Percentiles rank a stretch among this genome's conserved stretches.
These are phyloP conservation scores for Champsocephalus gunnari DNA, from an alignment of 2,797 vertebrate genomes.

Conservation along the genomic window DNA sequence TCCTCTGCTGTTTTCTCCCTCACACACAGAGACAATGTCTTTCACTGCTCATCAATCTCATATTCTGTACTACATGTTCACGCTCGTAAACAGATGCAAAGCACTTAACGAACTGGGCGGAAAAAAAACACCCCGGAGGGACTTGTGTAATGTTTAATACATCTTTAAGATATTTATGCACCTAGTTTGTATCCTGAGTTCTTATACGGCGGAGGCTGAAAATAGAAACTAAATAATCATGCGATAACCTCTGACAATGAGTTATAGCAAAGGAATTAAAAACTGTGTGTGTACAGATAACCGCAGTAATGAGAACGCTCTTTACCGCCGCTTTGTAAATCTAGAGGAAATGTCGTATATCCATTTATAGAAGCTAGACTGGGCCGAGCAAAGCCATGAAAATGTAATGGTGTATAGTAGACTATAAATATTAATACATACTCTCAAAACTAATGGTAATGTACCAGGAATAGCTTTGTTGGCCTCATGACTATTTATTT, in stretches of 20 bases:
- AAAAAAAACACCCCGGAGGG: constrained; percentile 36
- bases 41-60: constrained; percentile 33
- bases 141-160: constrained; percentile 40
- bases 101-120: constrained; percentile 9
- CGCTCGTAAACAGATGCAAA: constrained; percentile 20
- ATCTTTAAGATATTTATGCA: constrained; percentile 42
- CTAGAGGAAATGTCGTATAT: constrained; percentile 56
- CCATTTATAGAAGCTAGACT: constrained; percentile 65
- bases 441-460: constrained; percentile 59
- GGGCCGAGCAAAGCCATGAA: constrained; percentile 44
- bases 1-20: constrained; percentile 45
- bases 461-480: constrained; percentile 61
- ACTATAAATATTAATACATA: constrained; percentile 78
- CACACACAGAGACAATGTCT: constrained; percentile 45
- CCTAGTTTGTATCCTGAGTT: constrained; percentile 42
- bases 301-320: constrained; percentile 53
- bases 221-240: constrained; percentile 47
- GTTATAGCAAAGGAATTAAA: constrained; percentile 42
- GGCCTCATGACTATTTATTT: constrained; percentile 55
- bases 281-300: constrained; percentile 49
- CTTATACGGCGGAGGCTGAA: constrained; percentile 30
- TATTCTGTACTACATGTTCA: constrained; percentile 42
- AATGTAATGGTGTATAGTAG: constrained; percentile 63
- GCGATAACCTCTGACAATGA: constrained; percentile 44
- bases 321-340: constrained; percentile 50